Percentiles rank a stretch among this genome's conserved stretches.
Evolutionary conservation across 2,113 vertebrate genomes (phyloP).

Genomic region (Anser cygnoides): DNA sequence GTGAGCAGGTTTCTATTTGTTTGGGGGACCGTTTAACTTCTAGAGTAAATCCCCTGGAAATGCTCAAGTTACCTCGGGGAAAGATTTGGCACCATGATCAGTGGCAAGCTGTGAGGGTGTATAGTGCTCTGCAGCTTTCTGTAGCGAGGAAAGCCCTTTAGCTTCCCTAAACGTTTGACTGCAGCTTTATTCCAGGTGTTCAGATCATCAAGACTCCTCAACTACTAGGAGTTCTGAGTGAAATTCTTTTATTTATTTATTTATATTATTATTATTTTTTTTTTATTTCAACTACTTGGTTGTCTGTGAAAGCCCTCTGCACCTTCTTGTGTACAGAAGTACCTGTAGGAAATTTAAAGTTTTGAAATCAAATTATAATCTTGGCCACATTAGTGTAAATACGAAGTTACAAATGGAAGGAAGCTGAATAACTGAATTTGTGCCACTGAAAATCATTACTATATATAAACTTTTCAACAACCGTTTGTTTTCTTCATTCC

Average conservation of each 20-base stretch:
- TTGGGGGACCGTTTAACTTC: background rate
- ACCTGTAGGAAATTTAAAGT: background rate
- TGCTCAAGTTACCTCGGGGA: background rate
- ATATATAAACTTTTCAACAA: background rate
- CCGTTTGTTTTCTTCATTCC: background rate
- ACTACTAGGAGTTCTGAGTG: background rate
- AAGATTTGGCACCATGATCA: background rate
- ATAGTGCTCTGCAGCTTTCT: background rate
- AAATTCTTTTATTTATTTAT: background rate
- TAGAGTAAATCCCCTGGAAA: background rate
- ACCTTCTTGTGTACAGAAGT: background rate
- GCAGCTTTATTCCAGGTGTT: background rate
- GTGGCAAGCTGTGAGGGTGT: background rate
- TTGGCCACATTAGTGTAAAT: background rate
- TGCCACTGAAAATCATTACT: background rate
- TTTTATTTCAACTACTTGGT: background rate
- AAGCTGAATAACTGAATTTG: background rate
- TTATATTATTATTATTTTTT: background rate
- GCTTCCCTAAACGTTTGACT: background rate
- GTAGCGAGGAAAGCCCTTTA: background rate
- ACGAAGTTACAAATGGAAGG: background rate
- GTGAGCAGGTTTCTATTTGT: background rate
- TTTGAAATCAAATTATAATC: background rate
- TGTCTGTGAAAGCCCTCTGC: background rate
- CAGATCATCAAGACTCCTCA: background rate